phyloP scores from a whole-genome alignment of 2,888 invertebrate species.

The Micropterix aruncella region DNA sequence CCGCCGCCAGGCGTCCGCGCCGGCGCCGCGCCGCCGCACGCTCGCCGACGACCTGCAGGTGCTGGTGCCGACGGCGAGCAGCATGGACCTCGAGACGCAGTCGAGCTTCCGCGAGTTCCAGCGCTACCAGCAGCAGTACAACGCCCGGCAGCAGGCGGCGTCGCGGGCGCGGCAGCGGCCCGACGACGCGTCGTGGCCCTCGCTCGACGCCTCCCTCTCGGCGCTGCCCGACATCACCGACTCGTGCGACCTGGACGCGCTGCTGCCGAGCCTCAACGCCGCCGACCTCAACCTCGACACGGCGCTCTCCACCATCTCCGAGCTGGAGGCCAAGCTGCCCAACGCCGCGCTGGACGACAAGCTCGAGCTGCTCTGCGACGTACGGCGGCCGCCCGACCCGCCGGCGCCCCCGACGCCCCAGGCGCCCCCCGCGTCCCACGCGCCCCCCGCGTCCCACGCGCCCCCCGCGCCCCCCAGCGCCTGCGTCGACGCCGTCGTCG shows the following conservation, averaged over 20 bases:
- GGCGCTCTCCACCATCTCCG: constrained; percentile 25
- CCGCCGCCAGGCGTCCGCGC: constrained; percentile 14
- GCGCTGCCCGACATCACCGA: constrained; percentile 31
- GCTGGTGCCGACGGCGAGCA: constrained; percentile 32
- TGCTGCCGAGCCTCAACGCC: constrained; percentile 45
- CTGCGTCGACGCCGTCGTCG: constrained; percentile 11
- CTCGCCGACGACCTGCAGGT: constrained; percentile 24
- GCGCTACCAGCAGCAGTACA: constrained; percentile 48
- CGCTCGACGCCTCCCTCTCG: constrained; percentile 13
- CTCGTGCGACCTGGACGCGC: constrained; percentile 46
- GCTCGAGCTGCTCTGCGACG: constrained; percentile 25
- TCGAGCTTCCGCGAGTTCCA: constrained; percentile 50
- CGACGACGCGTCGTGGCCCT: constrained; percentile 15
- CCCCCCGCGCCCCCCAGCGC: too few relatives aligned
- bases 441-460: constrained; percentile 15
- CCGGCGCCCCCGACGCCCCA: constrained; percentile 23
- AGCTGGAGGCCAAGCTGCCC: constrained; percentile 19
- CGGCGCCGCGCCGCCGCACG: constrained; percentile 10
- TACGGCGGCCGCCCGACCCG: too few relatives aligned
- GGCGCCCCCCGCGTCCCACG: constrained; percentile 17
- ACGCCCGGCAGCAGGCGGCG: constrained; percentile 38
- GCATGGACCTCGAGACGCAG: constrained; percentile 47
- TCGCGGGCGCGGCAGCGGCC: constrained; percentile 18
- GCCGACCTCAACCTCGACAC: constrained; percentile 40
- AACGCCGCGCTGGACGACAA: constrained; percentile 19